Evolutionary conservation across 2,888 invertebrate species (phyloP), one percentile per base, ranked within the genome.

Genomic region (Cantharis flavilabris): DNA sequence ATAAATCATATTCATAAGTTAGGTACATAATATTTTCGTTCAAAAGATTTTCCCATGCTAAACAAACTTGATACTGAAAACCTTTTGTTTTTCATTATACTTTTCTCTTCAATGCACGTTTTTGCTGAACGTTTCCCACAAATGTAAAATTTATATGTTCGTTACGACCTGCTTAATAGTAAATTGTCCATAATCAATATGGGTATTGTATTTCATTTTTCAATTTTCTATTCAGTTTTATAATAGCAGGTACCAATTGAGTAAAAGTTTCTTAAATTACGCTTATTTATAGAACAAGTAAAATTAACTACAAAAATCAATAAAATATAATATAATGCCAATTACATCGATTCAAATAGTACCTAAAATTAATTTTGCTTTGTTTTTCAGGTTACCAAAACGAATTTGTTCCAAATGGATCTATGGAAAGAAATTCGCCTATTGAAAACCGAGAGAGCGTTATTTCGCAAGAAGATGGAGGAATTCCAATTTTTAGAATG

Each of bases 401-500:
- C 69, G 85, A 86, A 69, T 86, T 86, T 80, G 71, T 85, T 18
- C 85, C 84, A 14, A 84, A 84, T 73, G 85, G 85, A 73, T 76
- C 81, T 77, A 77, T 83, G 62, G 81, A 80, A 63, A 76, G 79
- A 73, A 76, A 76, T 28, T 72, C 76, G 11, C 76, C 78, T 18
- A 78, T 78, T 30, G 76, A 70, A 69, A 80, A 77, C 64, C 78
- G 76, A 30, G 79, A 80, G 73, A 79, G 81, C 64, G 78, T 80
- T 26, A 77, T 79, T 30, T 73, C 77, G 65, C 75, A 80, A 69
- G 77, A 79, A 76, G 79, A 79, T 76, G 81, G 79, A 62, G 89
- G 88, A 62, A 88, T 88, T 73, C 87, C 88, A 23, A 87, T 88
- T 77, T 88, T 89, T 83, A 87, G 89, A 76, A 87, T 89, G 76